Conservation (phyloP, 2,797 vertebrate genomes). For the Vireo griseus region DNA sequence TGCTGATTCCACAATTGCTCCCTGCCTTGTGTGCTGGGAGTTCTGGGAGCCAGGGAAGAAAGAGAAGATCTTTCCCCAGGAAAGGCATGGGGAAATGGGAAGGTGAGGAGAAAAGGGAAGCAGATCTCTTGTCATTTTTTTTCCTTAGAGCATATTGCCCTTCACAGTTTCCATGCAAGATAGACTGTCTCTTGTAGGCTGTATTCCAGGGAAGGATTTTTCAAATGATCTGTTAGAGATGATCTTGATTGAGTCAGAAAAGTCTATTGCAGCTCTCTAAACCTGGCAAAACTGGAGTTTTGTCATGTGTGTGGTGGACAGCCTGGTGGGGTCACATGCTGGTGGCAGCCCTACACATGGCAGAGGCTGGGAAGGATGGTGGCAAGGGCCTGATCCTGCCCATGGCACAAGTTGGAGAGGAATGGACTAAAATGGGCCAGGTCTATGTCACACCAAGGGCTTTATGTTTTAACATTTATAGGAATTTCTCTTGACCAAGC, state of each 20-base stretch:
- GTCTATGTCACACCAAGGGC: neutral
- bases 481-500: neutral
- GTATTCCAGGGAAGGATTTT: neutral
- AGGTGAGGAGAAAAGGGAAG: neutral
- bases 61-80: neutral
- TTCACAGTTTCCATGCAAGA: neutral
- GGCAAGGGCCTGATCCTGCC: neutral
- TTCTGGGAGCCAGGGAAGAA: neutral
- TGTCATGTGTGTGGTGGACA: neutral
- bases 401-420: accelerated
- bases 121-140: neutral
- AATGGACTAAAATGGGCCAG: accelerated
- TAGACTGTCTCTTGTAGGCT: neutral
- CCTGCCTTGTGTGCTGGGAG: neutral
- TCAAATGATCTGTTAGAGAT: neutral
- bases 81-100: neutral
- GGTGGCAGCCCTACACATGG: neutral
- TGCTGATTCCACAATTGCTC: neutral
- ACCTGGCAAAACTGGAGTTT: neutral
- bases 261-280: neutral
- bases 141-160: neutral
- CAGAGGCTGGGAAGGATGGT: neutral
- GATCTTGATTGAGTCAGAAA: neutral
- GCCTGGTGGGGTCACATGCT: neutral
- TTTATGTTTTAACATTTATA: neutral